phyloP scores from a whole-genome alignment of 1,140 invertebrate genomes.

The Laodelphax striatellus region DNA sequence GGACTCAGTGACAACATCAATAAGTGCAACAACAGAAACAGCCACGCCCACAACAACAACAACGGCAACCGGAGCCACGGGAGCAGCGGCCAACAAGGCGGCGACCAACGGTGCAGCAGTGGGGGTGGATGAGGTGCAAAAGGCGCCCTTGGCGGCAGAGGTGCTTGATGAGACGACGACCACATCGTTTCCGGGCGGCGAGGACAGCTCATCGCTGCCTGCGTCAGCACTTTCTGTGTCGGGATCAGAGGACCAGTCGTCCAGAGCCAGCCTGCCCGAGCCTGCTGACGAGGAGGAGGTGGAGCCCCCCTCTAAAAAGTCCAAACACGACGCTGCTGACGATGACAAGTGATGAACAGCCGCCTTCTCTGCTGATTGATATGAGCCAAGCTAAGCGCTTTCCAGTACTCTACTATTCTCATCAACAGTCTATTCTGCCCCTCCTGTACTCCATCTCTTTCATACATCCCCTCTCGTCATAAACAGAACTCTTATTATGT shows the following conservation, averaged over 20 bases:
- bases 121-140: neutral
- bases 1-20: constrained; percentile 7
- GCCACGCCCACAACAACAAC: too few species aligned
- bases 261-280: neutral
- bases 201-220: neutral
- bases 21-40: constrained; percentile 6
- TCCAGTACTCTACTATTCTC: too few species aligned
- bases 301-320: neutral
- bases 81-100: constrained; percentile 12
- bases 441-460: too few species aligned
- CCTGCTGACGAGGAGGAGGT: too few species aligned
- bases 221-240: neutral
- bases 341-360: neutral
- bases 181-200: constrained; percentile 11
- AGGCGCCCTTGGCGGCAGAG: constrained; percentile 3
- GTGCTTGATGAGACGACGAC: constrained; percentile 16
- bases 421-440: too few species aligned
- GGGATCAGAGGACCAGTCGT: neutral
- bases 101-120: constrained; percentile 1
- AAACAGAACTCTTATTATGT: too few species aligned
- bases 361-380: neutral
- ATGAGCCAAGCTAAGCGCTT: too few species aligned
- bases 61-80: constrained; percentile 3
- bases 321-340: neutral
- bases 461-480: too few species aligned